phyloP scores from a whole-genome alignment of 2,797 vertebrate species.

The Thamnophis elegans region DNA sequence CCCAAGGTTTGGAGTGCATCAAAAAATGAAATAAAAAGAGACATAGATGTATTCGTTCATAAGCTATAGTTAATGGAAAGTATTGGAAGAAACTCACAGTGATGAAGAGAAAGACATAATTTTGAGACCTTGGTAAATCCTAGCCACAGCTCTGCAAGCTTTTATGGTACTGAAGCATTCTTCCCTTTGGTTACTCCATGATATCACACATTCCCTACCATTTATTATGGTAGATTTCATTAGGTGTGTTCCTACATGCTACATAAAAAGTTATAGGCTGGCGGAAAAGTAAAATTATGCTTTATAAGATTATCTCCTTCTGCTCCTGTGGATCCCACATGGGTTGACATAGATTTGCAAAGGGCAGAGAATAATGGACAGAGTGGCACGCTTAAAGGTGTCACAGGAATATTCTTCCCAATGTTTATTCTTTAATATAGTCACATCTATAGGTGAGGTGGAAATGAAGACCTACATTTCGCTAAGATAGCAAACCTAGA shows the following conservation, averaged over 20 bases:
- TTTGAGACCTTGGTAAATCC: conserved; percentile 11
- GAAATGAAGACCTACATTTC: neutral
- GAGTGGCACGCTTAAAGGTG: conserved; percentile 22
- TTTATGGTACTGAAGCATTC: conserved; percentile 37
- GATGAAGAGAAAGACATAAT: conserved; percentile 15
- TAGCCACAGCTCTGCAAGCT: conserved; percentile 42
- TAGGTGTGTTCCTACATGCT: conserved; percentile 55
- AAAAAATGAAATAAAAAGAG: conserved; percentile 22
- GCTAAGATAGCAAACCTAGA: neutral
- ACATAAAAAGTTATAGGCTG: conserved; percentile 53
- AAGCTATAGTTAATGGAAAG: conserved; percentile 27
- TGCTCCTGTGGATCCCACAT: conserved; percentile 52
- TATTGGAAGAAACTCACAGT: neutral
- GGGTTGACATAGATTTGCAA: conserved; percentile 48
- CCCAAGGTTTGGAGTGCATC: neutral
- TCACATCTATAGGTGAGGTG: neutral
- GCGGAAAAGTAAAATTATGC: conserved; percentile 57
- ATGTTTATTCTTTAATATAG: conserved; percentile 24
- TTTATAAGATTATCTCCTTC: conserved; percentile 57
- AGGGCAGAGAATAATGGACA: conserved; percentile 45
- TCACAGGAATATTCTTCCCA: conserved; percentile 31
- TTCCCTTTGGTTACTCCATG: conserved; percentile 51
- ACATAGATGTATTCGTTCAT: conserved; percentile 24
- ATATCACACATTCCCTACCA: conserved; percentile 27
- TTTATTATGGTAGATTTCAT: conserved; percentile 64